phyloP scores from a whole-genome alignment of 2,888 invertebrate genomes.

The Seira ritae region DNA sequence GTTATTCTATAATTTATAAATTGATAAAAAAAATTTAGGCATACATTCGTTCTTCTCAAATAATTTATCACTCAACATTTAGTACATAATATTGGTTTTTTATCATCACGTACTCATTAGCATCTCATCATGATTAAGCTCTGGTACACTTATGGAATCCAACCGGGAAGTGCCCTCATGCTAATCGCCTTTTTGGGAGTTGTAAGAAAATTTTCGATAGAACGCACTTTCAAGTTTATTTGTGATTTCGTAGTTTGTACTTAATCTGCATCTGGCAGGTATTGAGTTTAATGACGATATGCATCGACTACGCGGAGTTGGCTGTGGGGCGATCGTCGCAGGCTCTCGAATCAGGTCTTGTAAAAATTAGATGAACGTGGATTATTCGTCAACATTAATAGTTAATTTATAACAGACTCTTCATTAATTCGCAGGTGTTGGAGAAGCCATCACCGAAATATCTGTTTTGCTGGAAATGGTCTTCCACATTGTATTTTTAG shows the following conservation, averaged over 20 bases:
- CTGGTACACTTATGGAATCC: conserved; percentile 47
- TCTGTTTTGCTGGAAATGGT: conserved; percentile 53
- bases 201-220: conserved; percentile 27
- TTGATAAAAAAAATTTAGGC: no score
- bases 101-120: no score
- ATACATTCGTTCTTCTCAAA: no score
- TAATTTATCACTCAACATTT: no score
- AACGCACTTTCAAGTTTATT: neutral
- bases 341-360: conserved; percentile 38
- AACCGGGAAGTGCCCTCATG: conserved; percentile 57
- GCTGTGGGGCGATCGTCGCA: conserved; percentile 36
- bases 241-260: neutral
- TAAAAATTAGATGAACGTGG: neutral
- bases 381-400: neutral
- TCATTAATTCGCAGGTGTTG: conserved; percentile 28
- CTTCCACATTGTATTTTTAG: conserved; percentile 40
- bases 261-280: neutral
- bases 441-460: conserved; percentile 39
- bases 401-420: neutral
- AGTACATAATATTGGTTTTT: no score
- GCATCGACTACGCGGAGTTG: conserved; percentile 53
- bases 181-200: conserved; percentile 51
- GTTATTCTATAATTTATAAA: no score
- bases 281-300: conserved; percentile 30
- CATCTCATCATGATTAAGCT: conserved; percentile 31